These are phyloP conservation scores for Mus minutoides DNA, from an alignment of 2,797 vertebrate genomes.

Conservation along the genomic window DNA sequence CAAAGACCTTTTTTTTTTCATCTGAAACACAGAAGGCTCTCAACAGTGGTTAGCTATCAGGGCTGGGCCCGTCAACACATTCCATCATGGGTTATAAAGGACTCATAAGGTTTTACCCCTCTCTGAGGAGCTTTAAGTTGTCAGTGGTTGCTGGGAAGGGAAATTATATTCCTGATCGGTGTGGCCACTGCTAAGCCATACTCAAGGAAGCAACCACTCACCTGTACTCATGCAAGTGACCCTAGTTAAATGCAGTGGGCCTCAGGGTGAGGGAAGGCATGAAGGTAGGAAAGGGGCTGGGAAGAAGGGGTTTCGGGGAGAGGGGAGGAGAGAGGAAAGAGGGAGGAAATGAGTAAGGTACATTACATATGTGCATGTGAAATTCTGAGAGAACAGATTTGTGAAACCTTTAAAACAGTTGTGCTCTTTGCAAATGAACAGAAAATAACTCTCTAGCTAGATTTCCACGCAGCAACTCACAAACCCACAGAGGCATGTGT, in stretches of 20 bases:
- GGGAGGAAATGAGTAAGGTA: too few species aligned
- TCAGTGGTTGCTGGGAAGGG: background rate
- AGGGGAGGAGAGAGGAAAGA: too few species aligned
- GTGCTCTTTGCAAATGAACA: background rate
- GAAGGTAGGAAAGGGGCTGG: background rate
- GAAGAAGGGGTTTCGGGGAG: background rate
- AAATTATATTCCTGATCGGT: background rate
- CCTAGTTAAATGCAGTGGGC: background rate
- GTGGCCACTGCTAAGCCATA: background rate
- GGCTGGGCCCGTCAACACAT: background rate
- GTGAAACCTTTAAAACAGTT: background rate
- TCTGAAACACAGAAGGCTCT: background rate
- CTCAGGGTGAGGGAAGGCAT: too few species aligned
- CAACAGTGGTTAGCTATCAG: background rate
- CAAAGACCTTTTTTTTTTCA: background rate
- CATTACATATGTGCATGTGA: background rate
- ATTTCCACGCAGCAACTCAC: background rate
- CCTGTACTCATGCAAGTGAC: too few species aligned
- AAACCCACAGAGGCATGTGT: background rate
- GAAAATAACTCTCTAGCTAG: background rate
- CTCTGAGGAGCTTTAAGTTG: background rate
- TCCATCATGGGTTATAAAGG: background rate
- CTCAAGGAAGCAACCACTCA: background rate
- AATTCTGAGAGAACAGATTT: background rate
- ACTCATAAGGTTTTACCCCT: too few species aligned